Base-by-base conservation (phyloP, 2,888 invertebrate species). In the Mongoloraphidia duomilia region DNA sequence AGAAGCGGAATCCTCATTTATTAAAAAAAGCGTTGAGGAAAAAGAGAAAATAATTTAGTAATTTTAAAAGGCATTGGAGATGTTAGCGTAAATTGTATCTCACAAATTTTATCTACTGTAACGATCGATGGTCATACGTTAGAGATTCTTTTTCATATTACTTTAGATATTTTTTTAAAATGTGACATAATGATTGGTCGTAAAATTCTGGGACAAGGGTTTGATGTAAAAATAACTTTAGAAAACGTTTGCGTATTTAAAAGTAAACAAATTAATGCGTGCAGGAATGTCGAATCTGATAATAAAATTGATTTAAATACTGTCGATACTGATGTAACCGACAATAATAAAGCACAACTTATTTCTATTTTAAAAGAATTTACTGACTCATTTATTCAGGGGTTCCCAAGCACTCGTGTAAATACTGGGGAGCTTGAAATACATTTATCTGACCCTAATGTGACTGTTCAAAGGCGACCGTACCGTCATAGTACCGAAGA, bases 361-460 rank as follows among this genome's bases (percentile, higher is more conserved):
- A 46, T 53, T 37, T 37, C 47, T 12, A n/a, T 50, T 11, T 37
- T 50, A 10, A 42, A 47, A 6, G 13, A 47, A 41, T 49, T 47
- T 49, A 40, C 46, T 9, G 33, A 26, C 5, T 39, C 41, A 26
- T 53, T 52, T 44, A 44, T 53, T 35, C 39, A 39, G 13, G 40
- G 49, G n/a, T 41, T 49, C 14, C 46, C 53, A 9, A 46, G 35
- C 34, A 35, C 49, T 9, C 48, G 50, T 34, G 52, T 55, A 9
- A 52, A 33, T 17, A 55, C 55, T 1, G 52, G 54, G 4, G 26
- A 51, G 41, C 43, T 55, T 9, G 35, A 54, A 47, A 55, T 55
- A 37, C 50, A 50, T 12, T 51, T 55, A 34, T 26, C 46, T 2
- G 53, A 55, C 44, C 50, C 47, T 6, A 52, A 47, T 14, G 34